Base-by-base conservation (phyloP, 2,888 invertebrate species). In the Maniola hyperantus region DNA sequence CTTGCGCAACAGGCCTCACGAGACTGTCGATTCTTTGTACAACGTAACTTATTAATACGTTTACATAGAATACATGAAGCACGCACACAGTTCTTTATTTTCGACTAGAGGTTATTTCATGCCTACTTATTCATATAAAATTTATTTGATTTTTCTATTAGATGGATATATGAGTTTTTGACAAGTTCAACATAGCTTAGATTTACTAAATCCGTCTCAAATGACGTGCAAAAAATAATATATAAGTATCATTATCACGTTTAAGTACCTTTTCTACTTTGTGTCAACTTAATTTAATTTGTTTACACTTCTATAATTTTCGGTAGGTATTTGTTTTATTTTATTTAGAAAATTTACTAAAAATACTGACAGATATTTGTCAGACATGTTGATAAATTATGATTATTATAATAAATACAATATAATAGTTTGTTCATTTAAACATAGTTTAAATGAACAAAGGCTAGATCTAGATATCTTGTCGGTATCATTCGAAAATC, bases 1-100 rank as follows among this genome's bases (percentile, higher is more conserved):
- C 85, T 90, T 90, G 86, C 86, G 89, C 88, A 91, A 91, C 85
- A 80, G 87, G 76, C 83, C 81, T 75, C 87, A 86, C 87, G 78
- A 84, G 87, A 91, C 91, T 91, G 90, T 81, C 80, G 83, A 83
- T 84, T 84, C 84, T 82, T 80, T 79, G 73, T 75, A 75, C 77
- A 79, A 82, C 87, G 83, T 89, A 88, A 88, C 89, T 88, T 91
- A 91, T 91, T 88, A 89, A 91, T 85, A 85, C 84, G 75, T 79
- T 73, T 75, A 73, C 82, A 68, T 64, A 73, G 68, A 66, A 53
- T 60, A 68, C 48, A 64, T 44, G 54, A 63, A 42, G 54, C 18
- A 34, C 58, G 50, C 55, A 61, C 57, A 58, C 57, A 53, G 59
- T 65, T 42, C 51, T 62, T 62, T 53, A 62, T 62, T 62, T 61